Evolutionary conservation across 2,113 vertebrate genomes (phyloP), one percentile per base, ranked within the genome.

Genomic region (Channa maculata): DNA sequence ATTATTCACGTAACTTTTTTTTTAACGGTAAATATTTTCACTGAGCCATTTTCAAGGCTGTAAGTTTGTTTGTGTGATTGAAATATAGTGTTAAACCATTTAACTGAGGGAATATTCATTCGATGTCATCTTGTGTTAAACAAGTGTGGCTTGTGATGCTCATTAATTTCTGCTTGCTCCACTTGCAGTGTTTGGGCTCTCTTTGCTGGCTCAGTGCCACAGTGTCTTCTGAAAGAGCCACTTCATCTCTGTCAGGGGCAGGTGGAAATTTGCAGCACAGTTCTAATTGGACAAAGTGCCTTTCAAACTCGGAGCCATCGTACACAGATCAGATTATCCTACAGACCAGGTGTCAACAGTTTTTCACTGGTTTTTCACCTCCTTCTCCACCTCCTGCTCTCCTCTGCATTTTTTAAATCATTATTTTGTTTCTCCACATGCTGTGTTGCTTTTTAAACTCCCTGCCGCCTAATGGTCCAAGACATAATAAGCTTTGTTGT

Each of bases 211-310:
- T 34, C 73, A 0, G 50, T 87, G 94, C 96, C 96, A 95, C 91
- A 0, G 55, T 77, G 80, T 95, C 96, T 93, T 94, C 95, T 95
- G 93, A 95, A 95, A 95, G 95, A 95, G 94, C 94, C 92, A 94
- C 95, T 96, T 97, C 94, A 95, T 97, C 96, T 97, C 94, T 94
- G 96, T 96, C 96, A 95, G 87, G 92, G 94, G 91, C 94, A 93
- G 95, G 94, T 95, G 94, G 96, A 96, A 94, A 95, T 95, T 94
- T 95, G 94, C 95, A 90, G 90, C 93, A 92, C 94, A 92, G 86
- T 96, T 96, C 94, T 97, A 96, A 97, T 96, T 98, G 96, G 95
- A 96, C 96, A 95, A 95, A 96, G 95, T 96, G 93, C 94, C 95
- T 96, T 95, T 96, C 95, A 95, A 93, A 95, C 90, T 94, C 84